phyloP scores from a whole-genome alignment of 2,113 vertebrate species.

The Passer domesticus region DNA sequence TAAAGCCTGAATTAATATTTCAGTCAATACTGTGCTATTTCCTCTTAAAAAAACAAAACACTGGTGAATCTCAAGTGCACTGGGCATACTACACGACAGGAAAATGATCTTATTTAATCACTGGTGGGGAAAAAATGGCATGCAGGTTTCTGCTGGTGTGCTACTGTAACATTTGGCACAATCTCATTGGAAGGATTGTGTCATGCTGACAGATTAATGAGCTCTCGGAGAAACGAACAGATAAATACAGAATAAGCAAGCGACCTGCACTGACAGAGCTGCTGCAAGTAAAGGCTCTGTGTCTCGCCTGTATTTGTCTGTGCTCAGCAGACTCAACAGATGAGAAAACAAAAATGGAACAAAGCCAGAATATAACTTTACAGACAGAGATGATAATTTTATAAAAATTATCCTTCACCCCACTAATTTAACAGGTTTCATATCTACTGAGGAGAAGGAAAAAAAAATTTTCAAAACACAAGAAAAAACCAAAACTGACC shows the following conservation, averaged over 20 bases:
- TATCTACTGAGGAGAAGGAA: background rate
- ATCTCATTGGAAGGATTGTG: constrained; percentile 37
- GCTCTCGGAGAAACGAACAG: constrained; percentile 28
- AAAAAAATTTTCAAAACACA: background rate
- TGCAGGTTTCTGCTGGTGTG: constrained; percentile 24
- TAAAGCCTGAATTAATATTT: constrained; percentile 29
- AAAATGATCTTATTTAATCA: constrained; percentile 39
- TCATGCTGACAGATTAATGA: constrained; percentile 15
- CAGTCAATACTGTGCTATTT: background rate
- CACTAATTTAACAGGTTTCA: background rate
- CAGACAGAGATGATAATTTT: background rate
- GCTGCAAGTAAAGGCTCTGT: constrained; percentile 13
- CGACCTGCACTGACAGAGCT: constrained; percentile 10
- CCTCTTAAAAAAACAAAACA: background rate
- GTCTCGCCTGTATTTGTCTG: constrained; percentile 28
- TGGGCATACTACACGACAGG: constrained; percentile 1
- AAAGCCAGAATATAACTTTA: constrained; percentile 2
- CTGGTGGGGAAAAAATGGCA: background rate
- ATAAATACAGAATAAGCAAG: background rate
- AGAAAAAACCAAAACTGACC: background rate
- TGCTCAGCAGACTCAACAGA: constrained; percentile 15
- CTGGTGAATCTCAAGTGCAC: background rate
- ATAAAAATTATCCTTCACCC: background rate
- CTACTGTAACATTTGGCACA: constrained; percentile 30
- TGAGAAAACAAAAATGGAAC: constrained; percentile 10